These are phyloP conservation scores for Amphipoea lucens DNA, from an alignment of 2,888 invertebrate species.

Conservation along the genomic window DNA sequence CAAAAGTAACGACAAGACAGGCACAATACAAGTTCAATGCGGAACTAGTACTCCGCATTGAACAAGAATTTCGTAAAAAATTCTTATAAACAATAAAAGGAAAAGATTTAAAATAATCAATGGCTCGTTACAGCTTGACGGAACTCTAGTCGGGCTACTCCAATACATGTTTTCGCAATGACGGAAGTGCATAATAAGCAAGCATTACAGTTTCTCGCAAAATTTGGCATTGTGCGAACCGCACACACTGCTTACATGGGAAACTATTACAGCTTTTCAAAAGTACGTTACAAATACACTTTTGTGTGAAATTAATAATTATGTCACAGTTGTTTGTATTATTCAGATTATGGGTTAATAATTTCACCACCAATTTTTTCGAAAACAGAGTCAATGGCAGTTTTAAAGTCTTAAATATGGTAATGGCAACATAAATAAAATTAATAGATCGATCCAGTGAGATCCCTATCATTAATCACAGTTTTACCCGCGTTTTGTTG, in stretches of 20 bases:
- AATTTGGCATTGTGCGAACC: conserved; percentile 5
- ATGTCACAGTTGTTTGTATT: conserved; percentile 12
- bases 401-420: conserved; percentile 25
- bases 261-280: conserved; percentile 4
- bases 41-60: neutral
- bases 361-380: neutral
- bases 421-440: conserved; percentile 58
- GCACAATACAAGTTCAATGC: conserved; percentile 16
- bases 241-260: conserved; percentile 7
- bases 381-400: conserved; percentile 22
- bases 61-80: conserved; percentile 18
- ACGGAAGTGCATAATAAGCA: neutral
- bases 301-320: neutral
- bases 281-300: neutral
- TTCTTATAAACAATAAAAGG: conserved; percentile 16
- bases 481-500: conserved; percentile 50
- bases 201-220: conserved; percentile 13
- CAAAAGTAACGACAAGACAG: conserved; percentile 5
- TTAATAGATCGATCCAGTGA: conserved; percentile 55
- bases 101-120: conserved; percentile 24
- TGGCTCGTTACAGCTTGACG: conserved; percentile 16
- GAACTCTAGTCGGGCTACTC: conserved; percentile 6
- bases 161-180: conserved; percentile 8
- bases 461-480: conserved; percentile 63
- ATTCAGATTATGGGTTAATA: neutral